phyloP scores from a whole-genome alignment of 1,140 invertebrate genomes.

The Lasioglossum baleicum region DNA sequence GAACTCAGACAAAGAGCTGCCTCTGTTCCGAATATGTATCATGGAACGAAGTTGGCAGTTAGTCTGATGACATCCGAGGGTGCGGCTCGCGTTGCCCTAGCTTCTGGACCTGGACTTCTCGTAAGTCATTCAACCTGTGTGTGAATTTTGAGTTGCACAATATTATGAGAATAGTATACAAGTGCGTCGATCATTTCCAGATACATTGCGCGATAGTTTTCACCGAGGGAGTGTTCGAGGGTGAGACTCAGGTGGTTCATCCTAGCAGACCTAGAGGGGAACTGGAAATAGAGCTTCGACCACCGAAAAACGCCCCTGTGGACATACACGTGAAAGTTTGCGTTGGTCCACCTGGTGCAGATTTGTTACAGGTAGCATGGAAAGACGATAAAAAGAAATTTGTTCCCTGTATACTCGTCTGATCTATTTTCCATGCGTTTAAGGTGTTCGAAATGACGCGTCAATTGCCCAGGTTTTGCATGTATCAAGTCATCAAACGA shows the following conservation, averaged over 20 bases:
- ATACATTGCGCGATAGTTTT: slow-evolving; percentile 87
- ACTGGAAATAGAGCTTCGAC: slow-evolving; percentile 79
- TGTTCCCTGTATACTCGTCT: too few relatives aligned
- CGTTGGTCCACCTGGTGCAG: slow-evolving; percentile 67
- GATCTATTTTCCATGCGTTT: not conserved
- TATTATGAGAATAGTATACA: too few relatives aligned
- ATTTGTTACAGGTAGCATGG: slow-evolving; percentile 70
- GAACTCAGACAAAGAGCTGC: slow-evolving; percentile 83
- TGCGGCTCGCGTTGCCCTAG: slow-evolving; percentile 72
- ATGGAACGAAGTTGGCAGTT: slow-evolving; percentile 73
- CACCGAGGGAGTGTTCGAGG: slow-evolving; percentile 95
- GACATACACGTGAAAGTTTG: slow-evolving; percentile 94
- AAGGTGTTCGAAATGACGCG: slow-evolving; percentile 95
- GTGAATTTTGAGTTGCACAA: too few relatives aligned
- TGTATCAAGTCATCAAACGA: slow-evolving; percentile 88
- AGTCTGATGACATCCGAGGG: slow-evolving; percentile 68
- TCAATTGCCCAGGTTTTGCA: slow-evolving; percentile 92
- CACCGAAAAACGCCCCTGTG: slow-evolving; percentile 90
- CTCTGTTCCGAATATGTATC: slow-evolving; percentile 69
- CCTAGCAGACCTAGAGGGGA: slow-evolving; percentile 80
- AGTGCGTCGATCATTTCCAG: slow-evolving; percentile 55
- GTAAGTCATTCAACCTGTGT: too few relatives aligned
- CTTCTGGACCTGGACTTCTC: slow-evolving; percentile 74
- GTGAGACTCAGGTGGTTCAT: slow-evolving; percentile 89
- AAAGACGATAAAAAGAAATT: not conserved